A percentile compares a stretch with the other conserved stretches of the same genome.
Evolutionary conservation across 2,797 vertebrate species (phyloP).

Genomic region (Paedocypris micromegethes): DNA sequence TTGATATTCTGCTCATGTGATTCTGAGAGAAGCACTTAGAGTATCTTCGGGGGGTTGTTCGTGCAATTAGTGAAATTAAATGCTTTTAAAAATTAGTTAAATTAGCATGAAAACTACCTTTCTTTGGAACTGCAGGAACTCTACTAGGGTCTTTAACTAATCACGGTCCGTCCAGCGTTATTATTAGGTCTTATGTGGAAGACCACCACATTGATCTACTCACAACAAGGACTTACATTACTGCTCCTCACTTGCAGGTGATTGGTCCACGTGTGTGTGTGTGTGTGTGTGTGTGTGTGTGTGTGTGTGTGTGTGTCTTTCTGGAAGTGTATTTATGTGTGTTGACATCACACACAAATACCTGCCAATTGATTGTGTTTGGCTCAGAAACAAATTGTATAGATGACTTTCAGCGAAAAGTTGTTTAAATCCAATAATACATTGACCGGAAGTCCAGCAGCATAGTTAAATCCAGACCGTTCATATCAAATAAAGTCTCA

Average conservation of each 20-base stretch:
- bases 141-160: constrained; percentile 16
- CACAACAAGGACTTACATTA: constrained; percentile 15
- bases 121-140: constrained; percentile 3
- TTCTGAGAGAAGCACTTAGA: not conserved
- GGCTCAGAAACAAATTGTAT: constrained; percentile 41
- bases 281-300: constrained; percentile 15
- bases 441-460: constrained; percentile 38
- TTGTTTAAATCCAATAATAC: constrained; percentile 47
- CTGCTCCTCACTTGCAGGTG: constrained; percentile 5
- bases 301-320: not conserved
- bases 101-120: constrained; percentile 3
- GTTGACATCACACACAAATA: too few species aligned
- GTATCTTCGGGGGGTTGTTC: not conserved
- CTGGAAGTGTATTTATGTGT: too few species aligned
- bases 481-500: constrained; percentile 32
- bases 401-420: constrained; percentile 36
- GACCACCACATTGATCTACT: constrained; percentile 27
- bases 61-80: constrained; percentile 5
- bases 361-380: constrained; percentile 14
- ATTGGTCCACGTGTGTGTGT: constrained; percentile 5
- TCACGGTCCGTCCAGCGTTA: constrained; percentile 21
- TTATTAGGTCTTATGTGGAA: constrained; percentile 27
- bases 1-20: not conserved
- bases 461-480: constrained; percentile 31
- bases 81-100: constrained; percentile 5